Evolutionary conservation across 2,888 invertebrate species (phyloP).

Genomic region (Torymus texanus): DNA sequence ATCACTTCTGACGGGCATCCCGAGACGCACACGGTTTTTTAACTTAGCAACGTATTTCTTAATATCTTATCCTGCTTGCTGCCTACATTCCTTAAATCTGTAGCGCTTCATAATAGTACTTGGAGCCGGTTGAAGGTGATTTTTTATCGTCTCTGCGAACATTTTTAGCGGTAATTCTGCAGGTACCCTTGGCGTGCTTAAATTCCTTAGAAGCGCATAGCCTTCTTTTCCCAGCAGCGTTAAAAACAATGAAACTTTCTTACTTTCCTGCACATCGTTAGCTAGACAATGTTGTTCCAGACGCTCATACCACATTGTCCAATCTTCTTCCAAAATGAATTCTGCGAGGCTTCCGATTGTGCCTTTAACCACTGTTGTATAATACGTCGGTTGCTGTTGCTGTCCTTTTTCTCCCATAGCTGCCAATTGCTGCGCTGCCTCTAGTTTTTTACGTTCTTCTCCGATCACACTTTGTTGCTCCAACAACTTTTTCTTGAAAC

Average conservation of each 20-base stretch:
- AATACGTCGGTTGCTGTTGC: not conserved
- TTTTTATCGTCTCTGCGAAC: too few species aligned
- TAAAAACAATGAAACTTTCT: slow-evolving; percentile 40
- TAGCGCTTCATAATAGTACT: too few species aligned
- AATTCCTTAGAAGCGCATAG: slow-evolving; percentile 44
- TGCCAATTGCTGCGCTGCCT: not conserved
- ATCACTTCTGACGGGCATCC: too few species aligned
- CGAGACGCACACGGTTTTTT: too few species aligned
- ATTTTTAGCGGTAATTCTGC: too few species aligned
- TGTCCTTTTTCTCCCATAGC: too few species aligned
- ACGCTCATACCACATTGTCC: slow-evolving; percentile 45
- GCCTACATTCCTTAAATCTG: too few species aligned
- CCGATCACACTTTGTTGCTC: not conserved
- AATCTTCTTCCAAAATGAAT: slow-evolving; percentile 40
- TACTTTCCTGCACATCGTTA: slow-evolving; percentile 34
- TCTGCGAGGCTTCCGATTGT: slow-evolving; percentile 43
- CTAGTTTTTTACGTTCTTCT: not conserved
- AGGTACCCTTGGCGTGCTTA: slow-evolving; percentile 47
- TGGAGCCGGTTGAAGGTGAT: too few species aligned
- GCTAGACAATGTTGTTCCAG: slow-evolving; percentile 45
- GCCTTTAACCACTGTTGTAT: not conserved
- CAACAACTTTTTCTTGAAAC: too few species aligned
- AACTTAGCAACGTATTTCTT: too few species aligned
- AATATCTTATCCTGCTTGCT: too few species aligned
- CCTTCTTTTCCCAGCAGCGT: slow-evolving; percentile 36